phyloP scores from a whole-genome alignment of 2,888 invertebrate species.

The Panzeria rudis region DNA sequence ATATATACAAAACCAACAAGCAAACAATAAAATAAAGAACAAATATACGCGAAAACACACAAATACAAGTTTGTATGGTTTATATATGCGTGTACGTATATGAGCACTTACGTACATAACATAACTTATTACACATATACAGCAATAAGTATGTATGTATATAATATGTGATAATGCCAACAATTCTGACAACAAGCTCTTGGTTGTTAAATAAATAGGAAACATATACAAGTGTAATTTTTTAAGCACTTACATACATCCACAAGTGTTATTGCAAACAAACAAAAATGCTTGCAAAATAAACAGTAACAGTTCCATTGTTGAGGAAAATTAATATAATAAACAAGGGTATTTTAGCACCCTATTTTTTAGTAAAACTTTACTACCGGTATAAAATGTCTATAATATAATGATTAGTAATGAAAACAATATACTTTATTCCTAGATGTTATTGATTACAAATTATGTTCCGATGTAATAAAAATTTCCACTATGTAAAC shows the following conservation, averaged over 20 bases:
- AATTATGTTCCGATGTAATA: too few species aligned
- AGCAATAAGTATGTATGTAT: neutral
- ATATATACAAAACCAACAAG: neutral
- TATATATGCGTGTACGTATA: neutral
- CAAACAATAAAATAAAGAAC: conserved; percentile 32
- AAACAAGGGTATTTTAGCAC: neutral
- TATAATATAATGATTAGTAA: too few species aligned
- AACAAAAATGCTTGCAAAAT: neutral
- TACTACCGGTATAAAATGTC: neutral
- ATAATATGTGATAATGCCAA: conserved; percentile 24
- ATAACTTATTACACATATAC: neutral
- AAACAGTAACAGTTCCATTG: neutral
- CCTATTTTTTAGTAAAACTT: neutral
- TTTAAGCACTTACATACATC: neutral
- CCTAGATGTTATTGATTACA: too few species aligned
- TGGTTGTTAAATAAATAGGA: conserved; percentile 46
- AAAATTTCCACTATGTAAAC: too few species aligned
- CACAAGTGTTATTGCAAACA: neutral
- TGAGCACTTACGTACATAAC: neutral
- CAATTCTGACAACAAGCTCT: conserved; percentile 52
- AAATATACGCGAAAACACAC: neutral
- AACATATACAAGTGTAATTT: conserved; percentile 15
- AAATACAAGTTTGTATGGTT: neutral
- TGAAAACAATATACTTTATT: too few species aligned
- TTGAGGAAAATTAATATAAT: neutral